Percentiles rank a stretch among this genome's conserved stretches.
phyloP scores from a whole-genome alignment of 2,888 invertebrate genomes.

The Xestia rhomboidea region DNA sequence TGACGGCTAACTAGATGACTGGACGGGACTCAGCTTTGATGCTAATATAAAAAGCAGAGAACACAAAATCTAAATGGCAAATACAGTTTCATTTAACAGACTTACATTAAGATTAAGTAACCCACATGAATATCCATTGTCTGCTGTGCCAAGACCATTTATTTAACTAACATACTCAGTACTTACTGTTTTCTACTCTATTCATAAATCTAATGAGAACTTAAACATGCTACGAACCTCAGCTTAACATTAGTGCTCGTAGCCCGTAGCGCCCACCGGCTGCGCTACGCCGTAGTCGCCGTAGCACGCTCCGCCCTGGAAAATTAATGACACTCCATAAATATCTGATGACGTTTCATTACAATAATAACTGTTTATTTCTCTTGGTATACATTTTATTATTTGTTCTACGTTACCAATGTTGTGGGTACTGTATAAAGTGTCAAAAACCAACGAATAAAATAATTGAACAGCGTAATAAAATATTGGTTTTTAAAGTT shows the following conservation, averaged over 20 bases:
- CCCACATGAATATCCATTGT: not conserved
- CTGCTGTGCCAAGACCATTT: not conserved
- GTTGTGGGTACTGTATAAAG: not conserved
- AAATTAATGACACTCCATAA: constrained; percentile 56
- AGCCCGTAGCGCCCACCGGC: constrained; percentile 58
- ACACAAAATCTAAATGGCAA: not conserved
- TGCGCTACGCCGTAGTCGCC: constrained; percentile 66
- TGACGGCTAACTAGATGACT: constrained; percentile 47
- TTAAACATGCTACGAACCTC: constrained; percentile 30
- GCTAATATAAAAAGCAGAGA: not conserved
- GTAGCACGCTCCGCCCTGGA: constrained; percentile 64
- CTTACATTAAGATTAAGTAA: not conserved
- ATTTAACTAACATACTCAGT: not conserved
- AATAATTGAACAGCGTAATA: constrained; percentile 17
- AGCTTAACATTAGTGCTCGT: constrained; percentile 34
- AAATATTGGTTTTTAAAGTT: constrained; percentile 32
- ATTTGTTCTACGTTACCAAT: constrained; percentile 1
- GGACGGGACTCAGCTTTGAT: constrained; percentile 15
- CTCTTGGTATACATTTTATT: constrained; percentile 17
- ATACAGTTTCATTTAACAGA: not conserved
- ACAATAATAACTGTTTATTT: constrained; percentile 41
- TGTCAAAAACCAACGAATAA: constrained; percentile 17
- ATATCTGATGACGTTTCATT: constrained; percentile 50
- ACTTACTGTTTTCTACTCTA: not conserved
- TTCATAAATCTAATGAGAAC: not conserved